Conservation (phyloP, 2,797 vertebrate genomes). For the Cynopterus sphinx region DNA sequence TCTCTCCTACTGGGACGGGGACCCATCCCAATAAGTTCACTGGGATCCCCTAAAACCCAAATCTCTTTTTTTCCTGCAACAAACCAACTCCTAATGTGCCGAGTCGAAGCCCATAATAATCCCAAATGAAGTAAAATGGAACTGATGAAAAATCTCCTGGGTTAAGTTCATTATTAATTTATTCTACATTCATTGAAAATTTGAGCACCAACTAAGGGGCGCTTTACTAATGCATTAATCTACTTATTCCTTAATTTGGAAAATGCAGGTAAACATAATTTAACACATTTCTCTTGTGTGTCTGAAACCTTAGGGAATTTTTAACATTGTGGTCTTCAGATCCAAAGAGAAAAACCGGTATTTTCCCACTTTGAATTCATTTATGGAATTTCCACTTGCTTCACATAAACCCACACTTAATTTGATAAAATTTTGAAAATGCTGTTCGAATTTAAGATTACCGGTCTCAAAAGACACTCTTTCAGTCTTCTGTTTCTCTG, state of each 20-base stretch:
- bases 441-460: conserved; percentile 73
- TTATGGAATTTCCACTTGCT: background rate
- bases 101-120: background rate
- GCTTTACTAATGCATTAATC: background rate
- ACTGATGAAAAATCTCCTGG: background rate
- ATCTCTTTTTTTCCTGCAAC: background rate
- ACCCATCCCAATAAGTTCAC: background rate
- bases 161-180: background rate
- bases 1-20: background rate
- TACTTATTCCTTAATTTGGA: background rate
- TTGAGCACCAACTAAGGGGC: background rate
- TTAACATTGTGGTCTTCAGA: background rate
- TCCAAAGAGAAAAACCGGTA: background rate
- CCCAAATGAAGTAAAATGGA: background rate
- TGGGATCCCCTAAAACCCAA: background rate
- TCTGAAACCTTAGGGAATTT: background rate
- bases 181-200: background rate
- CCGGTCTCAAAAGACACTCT: conserved; percentile 88
- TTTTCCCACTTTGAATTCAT: background rate
- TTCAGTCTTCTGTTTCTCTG: conserved; percentile 89
- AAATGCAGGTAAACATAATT: background rate
- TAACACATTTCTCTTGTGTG: background rate
- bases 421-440: background rate
- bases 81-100: background rate
- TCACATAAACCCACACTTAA: background rate